Conservation (phyloP, 2,113 vertebrate species). For the Callopanchax toddi region DNA sequence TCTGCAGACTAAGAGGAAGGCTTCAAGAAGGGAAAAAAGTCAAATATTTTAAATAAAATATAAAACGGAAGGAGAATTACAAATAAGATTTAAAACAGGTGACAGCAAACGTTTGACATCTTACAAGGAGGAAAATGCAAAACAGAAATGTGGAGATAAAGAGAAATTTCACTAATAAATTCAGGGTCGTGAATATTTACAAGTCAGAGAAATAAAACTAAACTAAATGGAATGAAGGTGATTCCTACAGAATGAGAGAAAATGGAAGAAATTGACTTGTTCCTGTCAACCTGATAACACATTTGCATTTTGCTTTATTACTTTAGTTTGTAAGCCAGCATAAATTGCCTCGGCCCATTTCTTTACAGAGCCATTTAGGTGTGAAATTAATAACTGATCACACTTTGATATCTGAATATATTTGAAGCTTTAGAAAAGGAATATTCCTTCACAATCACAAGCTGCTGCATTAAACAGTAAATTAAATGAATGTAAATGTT, state of each 20-base stretch:
- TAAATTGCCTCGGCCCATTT: background rate
- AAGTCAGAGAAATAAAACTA: no score
- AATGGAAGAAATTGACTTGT: background rate
- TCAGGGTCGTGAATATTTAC: no score
- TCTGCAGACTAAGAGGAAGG: background rate
- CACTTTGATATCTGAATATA: background rate
- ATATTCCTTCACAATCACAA: background rate
- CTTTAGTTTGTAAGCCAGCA: background rate
- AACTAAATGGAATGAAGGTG: no score
- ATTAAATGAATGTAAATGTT: no score
- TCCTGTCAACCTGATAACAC: background rate
- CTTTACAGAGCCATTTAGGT: background rate
- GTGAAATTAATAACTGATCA: background rate
- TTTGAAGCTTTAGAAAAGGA: background rate
- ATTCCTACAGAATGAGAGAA: background rate
- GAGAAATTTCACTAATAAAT: no score
- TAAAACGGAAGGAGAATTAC: no score
- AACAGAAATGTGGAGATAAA: no score
- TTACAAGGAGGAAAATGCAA: no score
- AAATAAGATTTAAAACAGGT: no score
- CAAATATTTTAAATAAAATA: no score
- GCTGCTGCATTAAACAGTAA: background rate
- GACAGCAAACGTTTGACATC: no score
- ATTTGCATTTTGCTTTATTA: background rate
- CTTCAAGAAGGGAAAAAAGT: background rate